Conservation (phyloP, 2,113 vertebrate genomes). For the Elaphurus davidianus region DNA sequence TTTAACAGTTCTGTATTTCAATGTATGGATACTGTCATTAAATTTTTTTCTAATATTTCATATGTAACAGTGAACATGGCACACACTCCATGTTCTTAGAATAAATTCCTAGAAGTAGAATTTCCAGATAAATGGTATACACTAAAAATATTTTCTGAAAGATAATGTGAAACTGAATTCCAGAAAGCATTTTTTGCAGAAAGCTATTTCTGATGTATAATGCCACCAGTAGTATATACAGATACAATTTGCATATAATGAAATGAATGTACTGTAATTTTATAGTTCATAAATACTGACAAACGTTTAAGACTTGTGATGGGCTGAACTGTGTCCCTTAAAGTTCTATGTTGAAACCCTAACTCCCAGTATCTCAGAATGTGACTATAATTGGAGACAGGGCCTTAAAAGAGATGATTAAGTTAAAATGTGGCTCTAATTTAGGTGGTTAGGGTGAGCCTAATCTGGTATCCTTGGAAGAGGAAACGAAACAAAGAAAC, state of each 20-base stretch:
- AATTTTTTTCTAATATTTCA: not conserved
- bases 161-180: not conserved
- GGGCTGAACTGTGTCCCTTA: not conserved
- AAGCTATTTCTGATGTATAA: not conserved
- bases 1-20: not conserved
- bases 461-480: not conserved
- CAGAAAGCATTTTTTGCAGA: not conserved
- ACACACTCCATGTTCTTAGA: not conserved
- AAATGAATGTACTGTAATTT: not conserved
- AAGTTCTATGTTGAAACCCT: not conserved
- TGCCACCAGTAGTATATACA: not conserved
- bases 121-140: not conserved
- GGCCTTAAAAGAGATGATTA: not conserved
- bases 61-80: slow-evolving; percentile 1
- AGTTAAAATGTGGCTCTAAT: not conserved
- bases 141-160: not conserved
- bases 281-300: not conserved
- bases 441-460: not conserved
- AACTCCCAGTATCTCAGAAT: not conserved
- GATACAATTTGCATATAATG: not conserved
- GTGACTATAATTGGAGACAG: not conserved
- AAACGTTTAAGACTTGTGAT: not conserved
- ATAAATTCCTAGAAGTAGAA: not conserved
- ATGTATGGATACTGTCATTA: not conserved
- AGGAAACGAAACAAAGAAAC: not conserved